Evolutionary conservation across 2,797 vertebrate genomes (phyloP), one percentile per base, ranked within the genome.

Genomic region (Sebastolobus alascanus): DNA sequence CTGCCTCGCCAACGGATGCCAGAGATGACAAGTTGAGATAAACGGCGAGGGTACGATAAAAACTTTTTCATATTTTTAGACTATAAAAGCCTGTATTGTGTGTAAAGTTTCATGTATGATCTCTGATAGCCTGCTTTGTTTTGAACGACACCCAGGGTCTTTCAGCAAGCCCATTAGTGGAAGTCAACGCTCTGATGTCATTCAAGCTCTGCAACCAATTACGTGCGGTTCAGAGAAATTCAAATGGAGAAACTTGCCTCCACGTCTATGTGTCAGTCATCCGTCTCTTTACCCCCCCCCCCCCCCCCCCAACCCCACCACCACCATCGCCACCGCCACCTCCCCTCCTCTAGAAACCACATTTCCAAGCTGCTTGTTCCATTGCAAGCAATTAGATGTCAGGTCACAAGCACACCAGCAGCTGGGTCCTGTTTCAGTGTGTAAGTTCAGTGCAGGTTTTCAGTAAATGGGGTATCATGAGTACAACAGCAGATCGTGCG

Each of bases 141-240:
- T 82, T 70, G 43, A 84, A 69, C 5, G 7, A 78, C 77, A 55
- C 64, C 33, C 54, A 0, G 4, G 22, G 54, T 79, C 67, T 83
- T 77, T 88, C 70, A 84, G 67, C 33, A 33, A 80, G 64, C 72
- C 72, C 61, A 77, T 81, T 76, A 90, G 84, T 83, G 54, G 74
- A 77, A 84, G 82, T 86, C 65, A 40, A 56, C 1, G 73, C 69
- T 82, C 65, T 93, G 93, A 94, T 92, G 88, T 94, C 89, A 89
- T 89, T 72, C 64, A 59, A 68, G 64, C 70, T 87, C 92, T 94
- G 93, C 86, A 87, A 93, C 81, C 89, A 89, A 94, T 94, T 92
- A 88, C 9, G 71, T 86, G 87, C 18, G 85, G 90, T 89, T 73
- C 58, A n/a, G 79, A 80, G 72, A 83, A 69, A 84, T 86, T 89